Conservation (phyloP, 2,113 vertebrate species). For the Typhlomys cinereus region DNA sequence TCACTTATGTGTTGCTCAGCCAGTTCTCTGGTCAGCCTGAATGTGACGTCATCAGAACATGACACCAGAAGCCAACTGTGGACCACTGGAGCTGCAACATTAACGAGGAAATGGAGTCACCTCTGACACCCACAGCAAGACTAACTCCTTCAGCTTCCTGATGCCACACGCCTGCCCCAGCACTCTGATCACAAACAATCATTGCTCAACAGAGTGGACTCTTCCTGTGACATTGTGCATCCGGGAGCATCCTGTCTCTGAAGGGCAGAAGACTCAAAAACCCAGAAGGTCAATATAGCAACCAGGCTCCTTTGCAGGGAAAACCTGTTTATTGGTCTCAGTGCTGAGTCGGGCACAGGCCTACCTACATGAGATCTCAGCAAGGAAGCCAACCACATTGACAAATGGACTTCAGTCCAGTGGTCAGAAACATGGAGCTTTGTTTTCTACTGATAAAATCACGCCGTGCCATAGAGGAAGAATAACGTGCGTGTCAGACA, state of each 20-base stretch:
- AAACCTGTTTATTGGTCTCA: not conserved
- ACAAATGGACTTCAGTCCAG: not conserved
- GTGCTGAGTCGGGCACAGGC: not conserved
- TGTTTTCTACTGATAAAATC: not conserved
- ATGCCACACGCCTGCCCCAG: too few relatives aligned
- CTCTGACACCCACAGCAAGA: too few relatives aligned
- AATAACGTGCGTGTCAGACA: not conserved
- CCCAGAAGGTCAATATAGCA: not conserved
- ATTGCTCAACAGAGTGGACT: not conserved
- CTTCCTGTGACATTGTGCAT: too few relatives aligned
- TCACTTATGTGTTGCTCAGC: too few relatives aligned
- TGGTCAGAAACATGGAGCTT: not conserved
- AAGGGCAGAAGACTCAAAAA: not conserved
- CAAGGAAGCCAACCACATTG: not conserved
- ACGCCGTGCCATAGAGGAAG: not conserved
- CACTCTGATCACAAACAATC: not conserved
- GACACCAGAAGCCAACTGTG: too few relatives aligned
- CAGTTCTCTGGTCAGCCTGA: too few relatives aligned
- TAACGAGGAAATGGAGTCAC: too few relatives aligned
- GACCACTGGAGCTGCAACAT: too few relatives aligned
- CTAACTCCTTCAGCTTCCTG: too few relatives aligned
- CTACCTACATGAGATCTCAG: not conserved
- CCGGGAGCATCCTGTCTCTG: not conserved
- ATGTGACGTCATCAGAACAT: too few relatives aligned
- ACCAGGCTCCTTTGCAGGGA: not conserved